Percentiles rank a stretch among this genome's conserved stretches.
Conservation (phyloP, 2,888 invertebrate species). For the Cataglyphis cursor region DNA sequence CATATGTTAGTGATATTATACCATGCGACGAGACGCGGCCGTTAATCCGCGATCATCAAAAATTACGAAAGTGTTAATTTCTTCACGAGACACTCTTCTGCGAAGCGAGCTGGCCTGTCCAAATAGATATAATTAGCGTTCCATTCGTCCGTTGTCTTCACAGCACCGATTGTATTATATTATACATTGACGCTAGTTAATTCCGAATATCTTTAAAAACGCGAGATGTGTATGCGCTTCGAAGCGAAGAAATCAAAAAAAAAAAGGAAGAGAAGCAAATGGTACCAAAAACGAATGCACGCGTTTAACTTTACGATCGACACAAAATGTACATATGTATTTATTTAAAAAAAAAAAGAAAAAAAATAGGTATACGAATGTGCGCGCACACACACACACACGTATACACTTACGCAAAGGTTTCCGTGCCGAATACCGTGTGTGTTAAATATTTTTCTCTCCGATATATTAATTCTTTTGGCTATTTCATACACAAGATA, state of each 20-base stretch:
- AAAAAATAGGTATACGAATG: slow-evolving; percentile 57
- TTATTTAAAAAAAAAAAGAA: slow-evolving; percentile 60
- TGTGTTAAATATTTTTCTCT: slow-evolving; percentile 59
- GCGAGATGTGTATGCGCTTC: slow-evolving; percentile 33
- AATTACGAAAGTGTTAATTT: slow-evolving; percentile 48
- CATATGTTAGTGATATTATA: slow-evolving; percentile 72
- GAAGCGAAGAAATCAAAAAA: slow-evolving; percentile 43
- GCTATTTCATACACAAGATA: slow-evolving; percentile 14
- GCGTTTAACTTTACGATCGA: slow-evolving; percentile 67
- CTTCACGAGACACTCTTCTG: slow-evolving; percentile 27
- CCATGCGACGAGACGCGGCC: slow-evolving; percentile 61
- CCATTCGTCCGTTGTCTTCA: slow-evolving; percentile 52
- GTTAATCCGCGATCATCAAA: slow-evolving; percentile 27
- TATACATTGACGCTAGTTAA: slow-evolving; percentile 35
- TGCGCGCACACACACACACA: slow-evolving; percentile 42
- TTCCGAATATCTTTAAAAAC: slow-evolving; percentile 2
- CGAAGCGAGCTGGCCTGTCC: slow-evolving; percentile 46
- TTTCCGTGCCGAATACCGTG: slow-evolving; percentile 64
- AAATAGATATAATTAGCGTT: slow-evolving; percentile 34
- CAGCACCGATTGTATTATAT: slow-evolving; percentile 48
- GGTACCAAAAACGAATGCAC: slow-evolving; percentile 58
- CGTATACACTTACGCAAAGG: slow-evolving; percentile 51
- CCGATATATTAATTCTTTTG: slow-evolving; percentile 46
- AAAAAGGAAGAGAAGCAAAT: slow-evolving; percentile 32
- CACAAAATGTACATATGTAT: slow-evolving; percentile 74